Percentiles rank a stretch among this genome's conserved stretches.
phyloP scores from a whole-genome alignment of 2,113 vertebrate species.

The Silurus glanis region DNA sequence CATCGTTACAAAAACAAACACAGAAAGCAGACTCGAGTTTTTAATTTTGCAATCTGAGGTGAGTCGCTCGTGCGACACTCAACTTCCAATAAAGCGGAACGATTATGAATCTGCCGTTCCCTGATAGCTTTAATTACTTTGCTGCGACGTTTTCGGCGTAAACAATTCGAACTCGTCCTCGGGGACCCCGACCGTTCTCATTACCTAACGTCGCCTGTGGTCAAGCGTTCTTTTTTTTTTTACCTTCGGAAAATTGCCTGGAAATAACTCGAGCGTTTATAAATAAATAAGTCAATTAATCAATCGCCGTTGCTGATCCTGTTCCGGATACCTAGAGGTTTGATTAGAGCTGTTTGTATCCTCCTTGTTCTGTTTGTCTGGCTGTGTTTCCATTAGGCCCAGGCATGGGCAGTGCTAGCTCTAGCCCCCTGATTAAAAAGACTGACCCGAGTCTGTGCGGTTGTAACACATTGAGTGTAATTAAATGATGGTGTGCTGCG shows the following conservation, averaged over 20 bases:
- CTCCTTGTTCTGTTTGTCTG: background rate
- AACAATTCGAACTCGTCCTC: constrained; percentile 28
- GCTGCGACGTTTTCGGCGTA: constrained; percentile 15
- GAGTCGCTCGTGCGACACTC: constrained; percentile 28
- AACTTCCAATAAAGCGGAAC: constrained; percentile 29
- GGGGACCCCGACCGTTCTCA: constrained; percentile 6
- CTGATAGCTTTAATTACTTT: constrained; percentile 26
- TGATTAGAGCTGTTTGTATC: background rate
- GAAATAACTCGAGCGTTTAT: background rate
- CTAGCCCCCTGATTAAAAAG: constrained; percentile 59
- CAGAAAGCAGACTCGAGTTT: constrained; percentile 7
- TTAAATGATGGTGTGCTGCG: constrained; percentile 63
- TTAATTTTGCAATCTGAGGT: constrained; percentile 36
- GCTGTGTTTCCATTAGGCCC: background rate
- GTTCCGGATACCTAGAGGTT: background rate
- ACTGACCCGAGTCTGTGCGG: constrained; percentile 53
- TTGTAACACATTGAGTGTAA: constrained; percentile 61
- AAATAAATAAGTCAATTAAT: background rate
- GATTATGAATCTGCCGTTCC: constrained; percentile 28
- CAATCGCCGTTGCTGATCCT: background rate
- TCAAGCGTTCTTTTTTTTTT: constrained; percentile 5
- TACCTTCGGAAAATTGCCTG: background rate
- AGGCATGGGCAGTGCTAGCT: constrained; percentile 8
- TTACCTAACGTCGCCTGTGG: constrained; percentile 25
- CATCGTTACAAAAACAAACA: constrained; percentile 1